Evolutionary conservation across 92 coral and sea anemone species (phyloP), one percentile per base, ranked within the genome.

Genomic region (Porites evermanni): DNA sequence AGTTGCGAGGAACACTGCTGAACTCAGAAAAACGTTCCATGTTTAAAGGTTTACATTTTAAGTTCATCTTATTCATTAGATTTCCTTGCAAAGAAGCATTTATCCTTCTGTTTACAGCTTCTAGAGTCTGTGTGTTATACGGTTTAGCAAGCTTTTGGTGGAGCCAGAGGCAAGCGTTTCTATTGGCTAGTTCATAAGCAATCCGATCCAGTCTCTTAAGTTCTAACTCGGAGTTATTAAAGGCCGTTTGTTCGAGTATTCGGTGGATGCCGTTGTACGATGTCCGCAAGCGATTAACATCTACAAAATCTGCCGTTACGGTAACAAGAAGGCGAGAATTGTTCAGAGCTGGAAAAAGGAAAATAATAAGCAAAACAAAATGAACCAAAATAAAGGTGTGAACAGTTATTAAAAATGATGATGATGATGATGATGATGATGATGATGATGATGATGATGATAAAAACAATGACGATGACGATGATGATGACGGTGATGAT

Each of bases 281-380:
- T 29, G 66, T 68, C 65, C 74, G 24, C 85, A 17, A 38, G 21
- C 60, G 87, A 38, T 74, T 72, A 59, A 72, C 71, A 6, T 83
- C 80, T 29, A 83, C 63, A 60, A 59, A 59, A 72, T 38, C 80
- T 24, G 87, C 87, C 13, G 87, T 83, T 72, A 83, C 80, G 1
- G 64, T 83, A 1, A 73, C 80, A 72, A 60, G 80, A 72, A 74
- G 50, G 47, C 72, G 61, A 72, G 80, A 51, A 74, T 63, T 83
- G 63, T 29, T 74, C 72, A 53, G n/a, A 9, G 56, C 85, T 69
- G 69, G 20, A 54, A 54, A 80, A 80, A 47, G 51, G 53, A 69
- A 53, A 79, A 14, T 18, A 64, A 17, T 2, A 29, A 29, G 32
- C 53, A 58, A 56, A 24, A 64, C 16, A 79, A 64, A 72, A 11